Base-by-base conservation (phyloP, 2,888 invertebrate species). In the Andrena flavipes region DNA sequence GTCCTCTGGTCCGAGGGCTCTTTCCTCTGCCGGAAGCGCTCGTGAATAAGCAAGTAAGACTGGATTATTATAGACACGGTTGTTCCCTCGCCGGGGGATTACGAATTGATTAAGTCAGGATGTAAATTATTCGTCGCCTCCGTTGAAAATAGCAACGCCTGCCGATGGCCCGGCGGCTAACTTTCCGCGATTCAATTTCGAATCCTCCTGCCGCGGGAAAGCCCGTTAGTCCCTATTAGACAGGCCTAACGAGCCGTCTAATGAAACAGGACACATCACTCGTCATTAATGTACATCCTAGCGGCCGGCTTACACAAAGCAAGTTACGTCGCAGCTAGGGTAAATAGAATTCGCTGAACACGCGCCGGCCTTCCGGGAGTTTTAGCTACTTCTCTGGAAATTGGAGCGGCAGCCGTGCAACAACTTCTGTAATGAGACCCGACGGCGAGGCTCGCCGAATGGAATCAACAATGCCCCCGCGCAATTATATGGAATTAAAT, bases 221-320 rank as follows among this genome's bases (percentile, higher is more conserved):
- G 2, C 6, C 20, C n/a, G 20, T 16, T 59, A 51, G 7, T 30
- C 64, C 16, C 3, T 42, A 29, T 70, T 71, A 54, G 33, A 5
- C 2, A 16, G 26, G 20, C 2, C 62, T 82, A 82, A 82, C 72
- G 65, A 83, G 69, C 16, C 29, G 48, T 26, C 35, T 73, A 77
- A 77, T 73, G 65, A 62, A 73, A 77, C 82, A 56, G 23, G 64
- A 77, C 42, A 30, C 70, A 78, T 82, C 70, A n/a, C 30, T 59
- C 48, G 49, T 77, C 65, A 67, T 74, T 83, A 73, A 70, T 56
- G 56, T 62, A 67, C 29, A 8, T 49, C 56, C 16, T 35, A 48
- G 16, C 48, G 51, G 20, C 30, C 13, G 42, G 42, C 42, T 42
- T 42, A 16, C 49, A 30, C 16, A 26, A 2, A 1, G 59, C 16